Conservation (phyloP, 1,140 invertebrate species). For the Goniozus legneri region DNA sequence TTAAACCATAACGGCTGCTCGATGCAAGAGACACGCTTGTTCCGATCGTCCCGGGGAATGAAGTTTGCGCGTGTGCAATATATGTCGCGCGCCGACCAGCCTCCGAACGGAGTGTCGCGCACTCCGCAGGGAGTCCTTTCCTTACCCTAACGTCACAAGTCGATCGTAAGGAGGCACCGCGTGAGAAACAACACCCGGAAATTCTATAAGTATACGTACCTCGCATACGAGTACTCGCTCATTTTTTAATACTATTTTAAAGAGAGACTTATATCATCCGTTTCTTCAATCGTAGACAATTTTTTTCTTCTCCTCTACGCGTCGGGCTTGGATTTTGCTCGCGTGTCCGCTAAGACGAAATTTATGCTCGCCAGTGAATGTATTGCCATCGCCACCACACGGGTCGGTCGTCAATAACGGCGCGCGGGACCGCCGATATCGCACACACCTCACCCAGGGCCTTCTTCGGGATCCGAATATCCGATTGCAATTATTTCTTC, state of each 20-base stretch:
- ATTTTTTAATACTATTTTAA: too few relatives aligned
- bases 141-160: too few relatives aligned
- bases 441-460: slow-evolving; percentile 29
- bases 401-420: slow-evolving; percentile 35
- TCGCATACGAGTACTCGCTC: too few relatives aligned
- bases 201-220: too few relatives aligned
- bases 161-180: too few relatives aligned
- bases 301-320: neutral
- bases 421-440: slow-evolving; percentile 25
- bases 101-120: too few relatives aligned
- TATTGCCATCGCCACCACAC: slow-evolving; percentile 35
- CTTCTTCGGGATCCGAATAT: slow-evolving; percentile 35
- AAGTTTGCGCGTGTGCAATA: slow-evolving; percentile 6
- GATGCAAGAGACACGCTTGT: too few relatives aligned
- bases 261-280: too few relatives aligned
- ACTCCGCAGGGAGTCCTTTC: too few relatives aligned
- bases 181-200: too few relatives aligned
- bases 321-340: neutral
- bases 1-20: slow-evolving; percentile 2
- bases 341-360: slow-evolving; percentile 18
- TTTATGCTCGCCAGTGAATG: slow-evolving; percentile 35
- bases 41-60: too few relatives aligned
- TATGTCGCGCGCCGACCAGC: slow-evolving; percentile 7
- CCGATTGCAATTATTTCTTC: slow-evolving; percentile 40
- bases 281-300: too few relatives aligned